phyloP scores from a whole-genome alignment of 2,888 invertebrate species.

The Chaetogeoica ovagalla region DNA sequence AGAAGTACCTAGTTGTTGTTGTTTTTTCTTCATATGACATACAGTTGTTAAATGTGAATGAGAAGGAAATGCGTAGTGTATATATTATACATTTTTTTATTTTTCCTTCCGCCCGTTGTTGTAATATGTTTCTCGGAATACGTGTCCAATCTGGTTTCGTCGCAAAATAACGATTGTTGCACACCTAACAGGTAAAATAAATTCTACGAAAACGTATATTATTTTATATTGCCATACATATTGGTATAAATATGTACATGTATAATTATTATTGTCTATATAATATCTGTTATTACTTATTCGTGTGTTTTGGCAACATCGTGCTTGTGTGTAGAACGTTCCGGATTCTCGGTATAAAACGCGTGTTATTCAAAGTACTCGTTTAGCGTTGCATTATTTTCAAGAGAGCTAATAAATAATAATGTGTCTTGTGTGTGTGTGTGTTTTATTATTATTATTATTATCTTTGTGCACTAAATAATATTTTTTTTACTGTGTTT shows the following conservation, averaged over 20 bases:
- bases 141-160: conserved; percentile 28
- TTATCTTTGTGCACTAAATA: too few species aligned
- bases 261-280: background rate
- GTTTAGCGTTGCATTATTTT: background rate
- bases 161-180: background rate
- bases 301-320: background rate
- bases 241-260: too few species aligned
- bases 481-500: too few species aligned
- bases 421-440: too few species aligned
- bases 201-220: background rate
- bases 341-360: background rate
- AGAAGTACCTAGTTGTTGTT: too few species aligned
- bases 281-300: background rate
- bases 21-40: too few species aligned
- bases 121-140: conserved; percentile 7
- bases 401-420: too few species aligned
- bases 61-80: background rate
- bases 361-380: background rate
- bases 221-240: background rate
- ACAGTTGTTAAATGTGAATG: background rate
- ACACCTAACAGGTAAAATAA: background rate
- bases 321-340: background rate
- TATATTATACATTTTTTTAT: too few species aligned
- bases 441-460: too few species aligned
- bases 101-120: background rate